These are phyloP conservation scores for Pogonomyrmex barbatus DNA, from an alignment of 1,140 invertebrate genomes.

Conservation along the genomic window DNA sequence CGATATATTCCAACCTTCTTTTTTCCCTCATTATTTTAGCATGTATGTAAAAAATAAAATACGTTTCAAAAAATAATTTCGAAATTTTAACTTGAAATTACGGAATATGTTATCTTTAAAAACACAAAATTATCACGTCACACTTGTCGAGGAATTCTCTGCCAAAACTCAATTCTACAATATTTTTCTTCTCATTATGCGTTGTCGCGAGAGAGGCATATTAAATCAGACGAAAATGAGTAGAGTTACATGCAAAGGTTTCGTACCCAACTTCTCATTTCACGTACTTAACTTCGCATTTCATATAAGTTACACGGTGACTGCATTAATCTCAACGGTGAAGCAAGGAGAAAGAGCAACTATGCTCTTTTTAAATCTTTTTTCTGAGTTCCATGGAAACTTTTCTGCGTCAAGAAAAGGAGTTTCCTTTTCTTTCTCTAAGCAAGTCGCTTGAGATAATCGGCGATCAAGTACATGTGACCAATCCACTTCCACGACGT, in stretches of 20 bases:
- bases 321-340: constrained; percentile 34
- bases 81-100: neutral
- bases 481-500: constrained; percentile 57
- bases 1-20: neutral
- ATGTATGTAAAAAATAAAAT: neutral
- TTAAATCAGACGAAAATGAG: constrained; percentile 47
- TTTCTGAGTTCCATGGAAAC: neutral
- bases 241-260: constrained; percentile 35
- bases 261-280: constrained; percentile 25
- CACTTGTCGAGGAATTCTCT: neutral
- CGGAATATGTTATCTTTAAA: neutral
- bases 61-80: neutral
- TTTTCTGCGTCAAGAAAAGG: neutral
- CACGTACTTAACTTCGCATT: constrained; percentile 37
- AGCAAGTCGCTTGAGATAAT: constrained; percentile 56
- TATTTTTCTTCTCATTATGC: constrained; percentile 37
- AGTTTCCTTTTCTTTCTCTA: constrained; percentile 20
- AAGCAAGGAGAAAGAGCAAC: neutral
- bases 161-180: neutral
- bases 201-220: neutral
- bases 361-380: neutral
- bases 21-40: neutral
- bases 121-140: constrained; percentile 1
- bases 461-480: constrained; percentile 62
- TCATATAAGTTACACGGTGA: constrained; percentile 44